phyloP scores from a whole-genome alignment of 2,797 vertebrate species.

The Crenuchus spilurus region DNA sequence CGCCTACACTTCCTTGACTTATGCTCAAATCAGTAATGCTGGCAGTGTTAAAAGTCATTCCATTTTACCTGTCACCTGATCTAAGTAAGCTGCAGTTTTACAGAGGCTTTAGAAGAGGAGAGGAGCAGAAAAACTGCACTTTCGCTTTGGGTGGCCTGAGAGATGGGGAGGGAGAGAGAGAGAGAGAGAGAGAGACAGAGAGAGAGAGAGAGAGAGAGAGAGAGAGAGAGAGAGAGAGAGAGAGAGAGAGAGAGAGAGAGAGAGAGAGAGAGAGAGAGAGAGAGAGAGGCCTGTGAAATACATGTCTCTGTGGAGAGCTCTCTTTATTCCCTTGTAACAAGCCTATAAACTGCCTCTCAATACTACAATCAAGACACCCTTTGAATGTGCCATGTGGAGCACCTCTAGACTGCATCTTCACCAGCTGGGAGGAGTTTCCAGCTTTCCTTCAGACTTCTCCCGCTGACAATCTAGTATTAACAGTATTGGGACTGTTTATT shows the following conservation, averaged over 20 bases:
- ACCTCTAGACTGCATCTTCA: not conserved
- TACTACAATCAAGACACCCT: conserved; percentile 28
- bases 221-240: not conserved
- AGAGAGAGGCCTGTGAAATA: conserved; percentile 62
- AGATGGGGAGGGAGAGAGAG: not conserved
- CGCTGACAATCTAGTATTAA: not conserved
- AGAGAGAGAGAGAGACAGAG: not conserved
- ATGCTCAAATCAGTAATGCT: not conserved
- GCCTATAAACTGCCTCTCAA: conserved; percentile 66
- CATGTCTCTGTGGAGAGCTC: conserved; percentile 59
- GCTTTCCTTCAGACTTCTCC: not conserved
- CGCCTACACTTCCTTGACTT: not conserved
- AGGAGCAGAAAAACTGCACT: conserved; percentile 8
- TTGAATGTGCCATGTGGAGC: not conserved
- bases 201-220: not conserved
- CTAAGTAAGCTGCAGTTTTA: conserved; percentile 25
- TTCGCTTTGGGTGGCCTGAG: not conserved
- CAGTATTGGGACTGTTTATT: not conserved
- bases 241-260: not conserved
- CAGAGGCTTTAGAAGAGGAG: conserved; percentile 10
- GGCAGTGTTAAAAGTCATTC: not conserved
- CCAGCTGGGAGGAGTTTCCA: not conserved
- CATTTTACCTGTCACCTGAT: conserved; percentile 29
- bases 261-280: not conserved
- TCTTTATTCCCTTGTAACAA: conserved; percentile 70